A percentile compares a stretch with the other conserved stretches of the same genome.
Conservation (phyloP, 2,888 invertebrate genomes). For the Drosophila tripunctata region DNA sequence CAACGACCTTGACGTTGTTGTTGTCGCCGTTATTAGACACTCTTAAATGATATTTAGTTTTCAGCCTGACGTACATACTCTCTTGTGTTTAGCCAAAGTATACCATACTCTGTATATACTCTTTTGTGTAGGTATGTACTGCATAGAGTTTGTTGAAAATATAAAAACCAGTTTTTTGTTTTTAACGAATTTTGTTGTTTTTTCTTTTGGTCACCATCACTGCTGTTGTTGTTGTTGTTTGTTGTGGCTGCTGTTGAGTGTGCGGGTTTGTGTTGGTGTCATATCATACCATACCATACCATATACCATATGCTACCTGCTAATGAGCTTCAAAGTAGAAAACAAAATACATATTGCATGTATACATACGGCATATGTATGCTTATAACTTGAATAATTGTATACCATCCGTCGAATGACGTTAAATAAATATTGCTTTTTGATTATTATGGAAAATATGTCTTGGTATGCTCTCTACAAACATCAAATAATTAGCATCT, state of each 20-base stretch:
- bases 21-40: constrained; percentile 64
- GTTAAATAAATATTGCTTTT: constrained; percentile 63
- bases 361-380: neutral
- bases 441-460: constrained; percentile 38
- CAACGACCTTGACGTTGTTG: constrained; percentile 73
- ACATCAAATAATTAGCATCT: constrained; percentile 39
- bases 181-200: constrained; percentile 3
- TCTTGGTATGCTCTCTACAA: constrained; percentile 35
- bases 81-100: constrained; percentile 41
- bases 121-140: constrained; percentile 8
- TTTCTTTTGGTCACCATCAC: constrained; percentile 34
- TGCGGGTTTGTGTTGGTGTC: constrained; percentile 56
- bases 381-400: constrained; percentile 8
- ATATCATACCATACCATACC: too few relatives aligned
- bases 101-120: neutral
- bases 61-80: constrained; percentile 68
- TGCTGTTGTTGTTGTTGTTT: constrained; percentile 20
- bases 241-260: constrained; percentile 41
- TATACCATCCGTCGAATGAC: constrained; percentile 23
- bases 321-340: constrained; percentile 74
- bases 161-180: constrained; percentile 51
- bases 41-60: constrained; percentile 68
- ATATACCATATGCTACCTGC: constrained; percentile 79
- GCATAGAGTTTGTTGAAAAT: constrained; percentile 30
- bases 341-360: constrained; percentile 39